Conservation (phyloP, 2,797 vertebrate species). For the Calcarius lapponicus region DNA sequence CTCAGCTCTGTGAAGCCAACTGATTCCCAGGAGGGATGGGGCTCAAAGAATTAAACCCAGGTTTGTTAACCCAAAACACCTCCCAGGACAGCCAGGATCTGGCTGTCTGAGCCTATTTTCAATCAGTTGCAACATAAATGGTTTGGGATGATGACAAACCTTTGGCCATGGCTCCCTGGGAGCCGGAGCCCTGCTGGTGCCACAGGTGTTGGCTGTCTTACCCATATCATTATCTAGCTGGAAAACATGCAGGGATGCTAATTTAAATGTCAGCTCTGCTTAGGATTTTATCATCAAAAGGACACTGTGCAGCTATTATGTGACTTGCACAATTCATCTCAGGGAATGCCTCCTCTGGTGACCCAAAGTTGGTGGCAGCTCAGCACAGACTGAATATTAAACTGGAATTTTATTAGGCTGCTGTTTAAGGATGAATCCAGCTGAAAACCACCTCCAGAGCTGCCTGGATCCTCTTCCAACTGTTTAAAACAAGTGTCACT, state of each 20-base stretch:
- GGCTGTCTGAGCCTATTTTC: not conserved
- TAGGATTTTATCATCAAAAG: constrained; percentile 38
- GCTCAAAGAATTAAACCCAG: not conserved
- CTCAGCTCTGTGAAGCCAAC: not conserved
- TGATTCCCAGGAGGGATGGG: not conserved
- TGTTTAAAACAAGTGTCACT: constrained; percentile 56
- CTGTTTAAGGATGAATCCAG: constrained; percentile 50
- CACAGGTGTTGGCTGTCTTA: constrained; percentile 38
- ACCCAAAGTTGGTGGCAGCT: not conserved
- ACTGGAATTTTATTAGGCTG: constrained; percentile 24
- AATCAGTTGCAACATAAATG: not conserved
- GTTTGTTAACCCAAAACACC: not conserved
- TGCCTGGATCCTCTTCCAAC: constrained; percentile 30
- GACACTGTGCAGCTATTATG: constrained; percentile 4
- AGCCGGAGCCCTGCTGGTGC: not conserved
- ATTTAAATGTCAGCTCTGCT: constrained; percentile 59
- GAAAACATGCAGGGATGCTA: constrained; percentile 41
- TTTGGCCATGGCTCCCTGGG: not conserved
- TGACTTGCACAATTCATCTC: not conserved
- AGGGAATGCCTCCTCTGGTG: not conserved
- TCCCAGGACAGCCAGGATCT: not conserved
- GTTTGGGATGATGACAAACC: constrained; percentile 23
- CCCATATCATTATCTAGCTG: constrained; percentile 33
- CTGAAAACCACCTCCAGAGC: constrained; percentile 49
- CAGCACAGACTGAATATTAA: not conserved